Percentiles rank a stretch among this genome's conserved stretches.
Evolutionary conservation across 30 jellyfish, hydroid and myxozoan species (phyloP).

Genomic region (Clytia hemisphaerica): DNA sequence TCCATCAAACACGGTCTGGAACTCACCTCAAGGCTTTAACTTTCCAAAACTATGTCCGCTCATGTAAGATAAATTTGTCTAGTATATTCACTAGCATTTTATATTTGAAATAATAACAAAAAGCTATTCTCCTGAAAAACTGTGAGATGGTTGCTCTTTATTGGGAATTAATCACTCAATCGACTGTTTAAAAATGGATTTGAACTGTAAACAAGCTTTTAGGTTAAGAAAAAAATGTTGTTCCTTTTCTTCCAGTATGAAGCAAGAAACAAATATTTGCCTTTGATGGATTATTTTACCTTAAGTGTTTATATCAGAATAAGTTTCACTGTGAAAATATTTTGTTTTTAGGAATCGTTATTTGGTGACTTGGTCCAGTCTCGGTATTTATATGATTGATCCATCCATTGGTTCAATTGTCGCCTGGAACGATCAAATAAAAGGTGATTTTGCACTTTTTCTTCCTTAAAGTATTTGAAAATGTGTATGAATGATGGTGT

Average conservation of each 20-base stretch:
- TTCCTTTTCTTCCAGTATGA: too few species aligned
- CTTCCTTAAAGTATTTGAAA: too few species aligned
- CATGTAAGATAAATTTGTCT: neutral
- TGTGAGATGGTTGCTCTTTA: neutral
- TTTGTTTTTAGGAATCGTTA: slow-evolving; percentile 38
- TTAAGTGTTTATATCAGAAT: too few species aligned
- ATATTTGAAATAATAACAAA: too few species aligned
- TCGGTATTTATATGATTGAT: slow-evolving; percentile 56
- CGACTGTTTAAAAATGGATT: neutral
- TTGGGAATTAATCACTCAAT: neutral
- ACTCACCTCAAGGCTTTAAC: slow-evolving; percentile 19
- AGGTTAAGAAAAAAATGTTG: too few species aligned
- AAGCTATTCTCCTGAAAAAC: neutral
- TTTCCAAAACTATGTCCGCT: slow-evolving; percentile 11
- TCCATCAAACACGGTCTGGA: neutral
- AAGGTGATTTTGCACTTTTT: slow-evolving; percentile 51
- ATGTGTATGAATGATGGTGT: too few species aligned
- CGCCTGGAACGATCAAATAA: slow-evolving; percentile 68
- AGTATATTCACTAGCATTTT: neutral
- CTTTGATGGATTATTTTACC: too few species aligned
- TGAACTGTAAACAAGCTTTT: too few species aligned
- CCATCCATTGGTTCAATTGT: slow-evolving; percentile 43
- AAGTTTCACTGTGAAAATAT: too few species aligned
- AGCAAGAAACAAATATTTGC: too few species aligned
- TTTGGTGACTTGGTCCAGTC: slow-evolving; percentile 55